Evolutionary conservation across 2,797 vertebrate species (phyloP), one percentile per base, ranked within the genome.

Genomic region (Halcyon smyrnensis): DNA sequence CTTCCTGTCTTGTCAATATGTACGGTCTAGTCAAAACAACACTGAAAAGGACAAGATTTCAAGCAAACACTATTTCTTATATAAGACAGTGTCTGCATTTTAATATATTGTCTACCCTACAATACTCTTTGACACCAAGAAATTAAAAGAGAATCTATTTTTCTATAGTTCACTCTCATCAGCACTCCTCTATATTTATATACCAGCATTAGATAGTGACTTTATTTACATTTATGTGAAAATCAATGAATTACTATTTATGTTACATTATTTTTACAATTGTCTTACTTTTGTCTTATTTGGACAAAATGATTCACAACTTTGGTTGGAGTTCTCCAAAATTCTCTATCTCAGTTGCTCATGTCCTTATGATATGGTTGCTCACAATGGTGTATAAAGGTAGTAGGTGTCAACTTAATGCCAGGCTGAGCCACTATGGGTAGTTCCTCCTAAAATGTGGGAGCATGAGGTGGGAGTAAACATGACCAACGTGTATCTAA

Each of bases 341-440:
- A 46, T 46, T 11, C 23, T 46, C 45, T 46, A 46, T 46, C 45
- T 46, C 21, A 23, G 45, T 23, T 46, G 45, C 45, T 46, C 20
- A 21, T 23, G 45, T 23, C 45, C 45, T 46, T 46, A 46, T 46
- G 45, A 46, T 46, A 46, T 11, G 19, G 45, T 23, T 46, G 45
- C 45, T 46, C 21, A 46, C 20, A 46, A 12, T 36, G 21, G 15
- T 28, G 0, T 45, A 17, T 27, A 64, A 87, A 53, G 2, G 1
- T 21, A 65, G 39, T 46, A 46, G 21, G 24, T 60, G 27, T 77
- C 30, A 83, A 20, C 8, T 3, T 45, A 45, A 45, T 20, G 11
- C 16, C 15, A 64, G 23, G 20, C 6, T 27, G 7, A 85, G 8
- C 17, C 6, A 17, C 14, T 50, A 1, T 3, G 1, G 14, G 9